Base-by-base conservation (phyloP, 2,888 invertebrate species). In the Invenusta paracnida region DNA sequence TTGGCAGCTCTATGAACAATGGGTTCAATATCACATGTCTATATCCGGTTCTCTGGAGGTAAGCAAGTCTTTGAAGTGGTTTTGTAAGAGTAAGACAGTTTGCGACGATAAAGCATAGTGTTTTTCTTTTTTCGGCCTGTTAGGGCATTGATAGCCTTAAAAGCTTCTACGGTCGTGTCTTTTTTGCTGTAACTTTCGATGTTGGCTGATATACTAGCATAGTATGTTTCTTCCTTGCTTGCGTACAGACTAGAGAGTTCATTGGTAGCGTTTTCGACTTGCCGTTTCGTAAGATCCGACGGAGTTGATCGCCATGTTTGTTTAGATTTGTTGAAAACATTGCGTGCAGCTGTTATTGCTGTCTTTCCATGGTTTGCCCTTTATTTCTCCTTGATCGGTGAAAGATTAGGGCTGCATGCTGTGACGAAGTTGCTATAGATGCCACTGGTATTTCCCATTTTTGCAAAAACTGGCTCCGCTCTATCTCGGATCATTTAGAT, bases 171-270 rank as follows among this genome's bases (percentile, higher is more conserved):
- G 5, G 73, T 73, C 73, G 2, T 73, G 73, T 73, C 23, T 73
- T 73, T 5, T 73, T 73, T 23, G 73, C 73, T 73, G 11, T 73
- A 73, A 23, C 25, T 73, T 73, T 73, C 73, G 73, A 73, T 73
- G 73, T 73, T 73, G 73, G 27, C 73, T 73, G 27, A 5, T 13
- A 73, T 73, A 73, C 73, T 73, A 73, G 5, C 23, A 73, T 73
- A 73, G 73, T 73, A 73, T 73, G 73, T 23, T 73, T 73, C 73
- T 73, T 73, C 73, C 73, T 73, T 73, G 73, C 73, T 73, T 73
- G 73, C 73, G 27, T 23, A 73, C 73, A 73, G 25, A 73, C 25
- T 5, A 73, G 73, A 73, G 27, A 23, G 73, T 73, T 73, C 73
- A 73, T 25, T 73, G 73, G 73, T 73, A 73, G 27, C 27, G 73